Conservation (phyloP, 2,113 vertebrate species). For the Osmerus mordax region DNA sequence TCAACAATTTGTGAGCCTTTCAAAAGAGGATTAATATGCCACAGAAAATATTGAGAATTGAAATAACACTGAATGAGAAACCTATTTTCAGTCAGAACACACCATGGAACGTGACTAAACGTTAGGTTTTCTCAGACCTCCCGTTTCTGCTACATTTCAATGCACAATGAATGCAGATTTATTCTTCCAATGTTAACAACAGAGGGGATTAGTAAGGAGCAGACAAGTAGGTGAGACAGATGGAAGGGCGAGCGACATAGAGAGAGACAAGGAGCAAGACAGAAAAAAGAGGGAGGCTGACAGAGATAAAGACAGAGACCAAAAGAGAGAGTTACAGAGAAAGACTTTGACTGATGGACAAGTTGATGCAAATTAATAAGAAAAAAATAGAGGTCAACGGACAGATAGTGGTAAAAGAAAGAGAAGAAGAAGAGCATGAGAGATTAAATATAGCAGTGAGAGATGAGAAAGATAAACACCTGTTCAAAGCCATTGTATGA, state of each 20-base stretch:
- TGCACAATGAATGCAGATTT: too few relatives aligned
- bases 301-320: neutral
- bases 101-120: neutral
- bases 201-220: too few relatives aligned
- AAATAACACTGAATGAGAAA: neutral
- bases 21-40: too few relatives aligned
- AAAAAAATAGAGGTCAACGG: neutral
- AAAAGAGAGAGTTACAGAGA: slow-evolving; percentile 32
- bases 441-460: slow-evolving; percentile 8
- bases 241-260: neutral
- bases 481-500: slow-evolving; percentile 46
- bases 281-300: neutral
- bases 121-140: too few relatives aligned
- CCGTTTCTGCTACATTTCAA: too few relatives aligned
- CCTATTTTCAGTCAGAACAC: neutral
- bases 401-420: neutral
- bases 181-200: too few relatives aligned
- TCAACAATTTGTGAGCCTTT: too few relatives aligned
- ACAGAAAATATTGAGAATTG: too few relatives aligned
- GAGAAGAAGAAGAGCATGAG: neutral
- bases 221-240: too few relatives aligned
- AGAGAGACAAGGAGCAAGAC: slow-evolving; percentile 1
- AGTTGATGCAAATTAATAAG: neutral
- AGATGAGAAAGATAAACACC: slow-evolving; percentile 52
- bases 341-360: slow-evolving; percentile 7